Conservation (phyloP, 2,888 invertebrate genomes). For the Microctonus hyperodae region DNA sequence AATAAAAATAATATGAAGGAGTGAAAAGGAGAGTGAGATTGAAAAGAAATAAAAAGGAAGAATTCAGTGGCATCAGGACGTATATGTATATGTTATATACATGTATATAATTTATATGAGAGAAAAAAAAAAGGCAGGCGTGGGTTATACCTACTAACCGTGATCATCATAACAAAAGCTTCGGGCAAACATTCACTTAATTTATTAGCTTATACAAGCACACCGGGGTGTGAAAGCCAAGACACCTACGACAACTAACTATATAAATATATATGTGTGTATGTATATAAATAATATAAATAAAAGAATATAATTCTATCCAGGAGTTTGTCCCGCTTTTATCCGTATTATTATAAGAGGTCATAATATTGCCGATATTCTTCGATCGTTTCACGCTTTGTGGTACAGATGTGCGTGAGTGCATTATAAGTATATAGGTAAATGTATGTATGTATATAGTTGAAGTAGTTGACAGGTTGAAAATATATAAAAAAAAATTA, state of each 20-base stretch:
- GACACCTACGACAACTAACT: constrained; percentile 51
- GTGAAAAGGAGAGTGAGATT: constrained; percentile 6
- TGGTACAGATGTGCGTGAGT: constrained; percentile 8
- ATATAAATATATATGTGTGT: constrained; percentile 6
- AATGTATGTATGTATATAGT: not conserved
- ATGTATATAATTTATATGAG: constrained; percentile 3
- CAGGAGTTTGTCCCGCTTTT: constrained; percentile 18
- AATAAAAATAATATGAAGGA: not conserved
- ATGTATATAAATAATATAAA: not conserved
- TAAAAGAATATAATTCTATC: constrained; percentile 6
- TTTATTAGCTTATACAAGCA: constrained; percentile 57
- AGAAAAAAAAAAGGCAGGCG: constrained; percentile 39
- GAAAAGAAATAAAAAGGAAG: constrained; percentile 13
- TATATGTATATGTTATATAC: constrained; percentile 20
- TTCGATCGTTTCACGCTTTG: constrained; percentile 31
- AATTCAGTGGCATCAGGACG: constrained; percentile 25
- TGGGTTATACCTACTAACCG: constrained; percentile 46
- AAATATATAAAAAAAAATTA: too few species aligned
- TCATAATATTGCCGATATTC: constrained; percentile 24
- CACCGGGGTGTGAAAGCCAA: constrained; percentile 34
- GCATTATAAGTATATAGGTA: constrained; percentile 11
- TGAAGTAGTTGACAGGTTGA: constrained; percentile 23
- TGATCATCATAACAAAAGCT: constrained; percentile 60
- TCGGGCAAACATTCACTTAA: constrained; percentile 58
- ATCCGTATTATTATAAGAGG: constrained; percentile 18